Base-by-base conservation (phyloP, 2,797 vertebrate genomes). In the Poeciliopsis turneri region DNA sequence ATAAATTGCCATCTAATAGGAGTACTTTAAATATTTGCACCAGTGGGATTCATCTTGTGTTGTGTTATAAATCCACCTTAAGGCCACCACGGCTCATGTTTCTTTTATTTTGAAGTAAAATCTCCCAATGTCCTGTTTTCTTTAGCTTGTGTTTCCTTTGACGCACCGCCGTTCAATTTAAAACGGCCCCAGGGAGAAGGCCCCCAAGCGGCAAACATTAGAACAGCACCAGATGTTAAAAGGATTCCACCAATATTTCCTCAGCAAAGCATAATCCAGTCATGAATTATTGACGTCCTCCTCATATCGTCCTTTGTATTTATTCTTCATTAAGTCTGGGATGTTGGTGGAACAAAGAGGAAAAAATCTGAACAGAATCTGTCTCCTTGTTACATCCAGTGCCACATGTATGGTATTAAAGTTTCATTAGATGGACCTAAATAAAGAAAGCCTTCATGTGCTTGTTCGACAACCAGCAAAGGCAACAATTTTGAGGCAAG, bases 391-490 rank as follows among this genome's bases (percentile, higher is more conserved):
- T 41, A 68, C 25, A 68, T 25, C 68, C 55, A 36, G 79, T 78
- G 83, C 71, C 80, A 84, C 79, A 53, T 87, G 88, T 76, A 87
- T 79, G 47, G 61, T 66, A 25, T 91, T 90, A 90, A 92, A 88
- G 30, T 89, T 93, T 93, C 61, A 94, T 90, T 87, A 92, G 86
- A n/a, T 57, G 72, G 47, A 77, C 53, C 87, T 92, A 92, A 90
- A 92, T 90, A 93, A 92, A 89, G 85, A 87, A 88, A 85, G 82
- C 78, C 80, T 87, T 80, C 57, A 77, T 76, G 75, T 84, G 82
- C 81, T 72, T 79, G 72, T 79, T 43, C 64, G 46, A 84, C 55
- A 78, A 79, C 75, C 74, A 66, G 66, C 16, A 39, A 71, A 81
- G 78, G 64, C 76, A 79, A 70, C 73, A 71, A 79, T 84, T 83